Evolutionary conservation across 2,113 vertebrate genomes (phyloP).

Genomic region (Mastomys coucha): DNA sequence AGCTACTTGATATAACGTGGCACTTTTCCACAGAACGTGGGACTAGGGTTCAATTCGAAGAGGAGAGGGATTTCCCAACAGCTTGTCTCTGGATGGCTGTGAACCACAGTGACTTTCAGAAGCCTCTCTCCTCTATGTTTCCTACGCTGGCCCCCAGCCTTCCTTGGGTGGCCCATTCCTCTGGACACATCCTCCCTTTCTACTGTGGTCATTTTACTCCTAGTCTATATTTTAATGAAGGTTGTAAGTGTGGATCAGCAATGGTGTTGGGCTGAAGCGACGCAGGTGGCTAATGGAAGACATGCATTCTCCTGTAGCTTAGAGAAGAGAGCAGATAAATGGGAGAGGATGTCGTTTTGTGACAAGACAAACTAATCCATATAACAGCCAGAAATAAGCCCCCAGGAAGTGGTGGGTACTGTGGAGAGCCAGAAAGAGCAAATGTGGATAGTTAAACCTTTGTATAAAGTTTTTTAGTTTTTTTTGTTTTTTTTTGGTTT

Average conservation of each 20-base stretch:
- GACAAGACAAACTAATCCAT: not conserved
- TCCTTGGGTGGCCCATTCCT: accelerated
- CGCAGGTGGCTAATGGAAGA: not conserved
- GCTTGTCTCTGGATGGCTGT: not conserved
- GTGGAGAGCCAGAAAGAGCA: not conserved
- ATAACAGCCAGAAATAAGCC: not conserved
- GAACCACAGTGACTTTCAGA: not conserved
- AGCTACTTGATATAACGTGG: constrained; percentile 63
- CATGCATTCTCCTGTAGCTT: not conserved
- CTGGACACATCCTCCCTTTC: accelerated
- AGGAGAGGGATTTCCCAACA: constrained; percentile 64
- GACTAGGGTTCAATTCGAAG: not conserved
- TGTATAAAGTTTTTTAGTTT: not conserved
- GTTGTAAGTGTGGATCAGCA: accelerated
- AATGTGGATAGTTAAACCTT: not conserved
- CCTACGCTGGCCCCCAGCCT: accelerated
- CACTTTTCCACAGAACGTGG: constrained; percentile 44
- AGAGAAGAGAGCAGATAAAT: not conserved
- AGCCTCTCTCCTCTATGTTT: not conserved
- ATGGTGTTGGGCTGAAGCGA: not conserved
- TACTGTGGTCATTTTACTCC: not conserved
- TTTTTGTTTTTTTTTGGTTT: too few relatives aligned
- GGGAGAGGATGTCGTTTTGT: not conserved
- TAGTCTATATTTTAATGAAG: not conserved
- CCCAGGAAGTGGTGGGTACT: not conserved